Percentiles rank a stretch among this genome's conserved stretches.
These are phyloP conservation scores for Pyrrhosoma nymphula DNA, from an alignment of 2,888 invertebrate genomes.

Conservation along the genomic window DNA sequence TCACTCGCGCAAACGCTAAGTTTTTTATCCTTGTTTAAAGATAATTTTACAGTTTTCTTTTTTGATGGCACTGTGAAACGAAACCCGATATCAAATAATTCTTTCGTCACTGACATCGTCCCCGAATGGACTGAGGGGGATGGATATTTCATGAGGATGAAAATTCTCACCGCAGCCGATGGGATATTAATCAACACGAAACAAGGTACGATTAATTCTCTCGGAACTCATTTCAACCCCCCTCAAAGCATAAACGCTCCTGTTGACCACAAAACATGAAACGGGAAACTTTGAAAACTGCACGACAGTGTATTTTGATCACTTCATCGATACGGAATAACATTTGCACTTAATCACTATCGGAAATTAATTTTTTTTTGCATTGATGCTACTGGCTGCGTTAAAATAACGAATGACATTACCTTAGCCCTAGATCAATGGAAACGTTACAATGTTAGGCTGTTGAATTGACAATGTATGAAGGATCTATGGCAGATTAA, in stretches of 20 bases:
- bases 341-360: neutral
- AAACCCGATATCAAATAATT: constrained; percentile 48
- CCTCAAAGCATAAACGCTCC: neutral
- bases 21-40: neutral
- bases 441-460: neutral
- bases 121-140: neutral
- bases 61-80: neutral
- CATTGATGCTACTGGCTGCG: neutral
- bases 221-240: neutral
- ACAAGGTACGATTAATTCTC: neutral
- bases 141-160: neutral
- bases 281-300: neutral
- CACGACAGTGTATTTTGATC: neutral
- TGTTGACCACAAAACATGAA: neutral
- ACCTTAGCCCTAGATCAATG: neutral
- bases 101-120: neutral
- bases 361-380: neutral
- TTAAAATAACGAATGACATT: neutral
- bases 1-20: neutral
- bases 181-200: neutral
- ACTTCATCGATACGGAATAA: neutral
- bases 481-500: neutral
- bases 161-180: neutral
- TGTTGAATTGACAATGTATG: neutral
- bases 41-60: neutral